Conservation (phyloP, 2,797 vertebrate genomes). For the Netta rufina region DNA sequence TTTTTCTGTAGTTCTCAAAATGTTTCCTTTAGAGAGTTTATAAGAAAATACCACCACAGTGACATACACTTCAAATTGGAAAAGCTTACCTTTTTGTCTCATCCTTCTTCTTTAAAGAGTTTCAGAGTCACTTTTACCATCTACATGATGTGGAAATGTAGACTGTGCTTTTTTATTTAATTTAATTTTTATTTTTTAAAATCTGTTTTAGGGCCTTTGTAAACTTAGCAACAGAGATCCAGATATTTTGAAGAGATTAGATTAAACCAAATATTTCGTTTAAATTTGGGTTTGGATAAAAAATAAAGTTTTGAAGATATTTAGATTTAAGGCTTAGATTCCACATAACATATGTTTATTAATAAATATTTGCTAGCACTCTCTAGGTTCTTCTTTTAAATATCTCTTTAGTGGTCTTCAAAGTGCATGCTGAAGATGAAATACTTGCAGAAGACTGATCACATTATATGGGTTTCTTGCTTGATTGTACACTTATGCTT, state of each 20-base stretch:
- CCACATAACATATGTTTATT: neutral
- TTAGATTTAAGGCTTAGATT: neutral
- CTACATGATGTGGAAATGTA: neutral
- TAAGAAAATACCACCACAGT: neutral
- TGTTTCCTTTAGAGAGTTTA: neutral
- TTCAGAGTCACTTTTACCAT: neutral
- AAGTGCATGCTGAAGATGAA: neutral
- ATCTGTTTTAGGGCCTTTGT: neutral
- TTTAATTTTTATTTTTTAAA: too few relatives aligned
- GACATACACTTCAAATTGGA: neutral
- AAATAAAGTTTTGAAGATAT: neutral
- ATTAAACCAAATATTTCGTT: neutral
- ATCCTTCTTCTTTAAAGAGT: neutral
- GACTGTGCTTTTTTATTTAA: neutral
- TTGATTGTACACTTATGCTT: constrained; percentile 34
- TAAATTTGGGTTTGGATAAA: neutral
- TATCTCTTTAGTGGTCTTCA: neutral
- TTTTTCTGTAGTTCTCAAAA: neutral
- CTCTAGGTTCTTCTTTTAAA: neutral
- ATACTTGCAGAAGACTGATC: neutral
- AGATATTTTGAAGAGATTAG: neutral
- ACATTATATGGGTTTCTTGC: neutral
- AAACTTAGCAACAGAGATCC: neutral
- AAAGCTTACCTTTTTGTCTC: neutral
- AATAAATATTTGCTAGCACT: neutral